Percentiles rank a stretch among this genome's conserved stretches.
These are phyloP conservation scores for Myotis lucifugus DNA, from an alignment of 2,113 vertebrate species.

Conservation along the genomic window DNA sequence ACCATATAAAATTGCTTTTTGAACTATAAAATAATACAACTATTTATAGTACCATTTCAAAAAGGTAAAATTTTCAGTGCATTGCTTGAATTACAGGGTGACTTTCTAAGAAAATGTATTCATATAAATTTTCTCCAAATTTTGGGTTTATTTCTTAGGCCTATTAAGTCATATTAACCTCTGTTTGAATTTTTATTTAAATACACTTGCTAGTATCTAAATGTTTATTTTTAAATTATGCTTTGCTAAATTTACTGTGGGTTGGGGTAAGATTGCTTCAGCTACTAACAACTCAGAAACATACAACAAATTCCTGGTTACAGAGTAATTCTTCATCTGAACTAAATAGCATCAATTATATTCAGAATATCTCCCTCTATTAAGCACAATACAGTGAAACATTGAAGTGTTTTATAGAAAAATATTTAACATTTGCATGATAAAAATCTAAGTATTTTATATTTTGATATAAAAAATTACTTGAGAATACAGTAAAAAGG, in stretches of 20 bases:
- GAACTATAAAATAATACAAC: constrained; percentile 80
- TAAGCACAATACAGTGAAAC: neutral
- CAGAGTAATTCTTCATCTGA: constrained; percentile 43
- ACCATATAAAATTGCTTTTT: constrained; percentile 75
- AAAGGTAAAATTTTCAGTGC: constrained; percentile 66
- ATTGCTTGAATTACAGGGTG: constrained; percentile 58
- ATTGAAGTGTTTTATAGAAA: constrained; percentile 40
- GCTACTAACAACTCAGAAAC: neutral
- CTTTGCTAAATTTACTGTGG: constrained; percentile 54
- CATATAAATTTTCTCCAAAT: constrained; percentile 61
- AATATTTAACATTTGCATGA: neutral
- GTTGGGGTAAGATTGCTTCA: constrained; percentile 20
- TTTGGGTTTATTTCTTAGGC: neutral
- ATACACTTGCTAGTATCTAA: neutral
- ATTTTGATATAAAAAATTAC: constrained; percentile 49
- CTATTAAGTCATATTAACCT: constrained; percentile 28
- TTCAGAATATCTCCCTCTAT: neutral
- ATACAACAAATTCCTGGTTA: constrained; percentile 14
- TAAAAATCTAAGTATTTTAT: constrained; percentile 34
- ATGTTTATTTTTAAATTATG: constrained; percentile 68
- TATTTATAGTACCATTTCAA: constrained; percentile 68
- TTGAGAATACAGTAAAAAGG: constrained; percentile 40
- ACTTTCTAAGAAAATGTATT: constrained; percentile 53
- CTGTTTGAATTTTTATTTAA: constrained; percentile 68
- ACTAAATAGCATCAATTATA: neutral